Percentiles rank a stretch among this genome's conserved stretches.
These are phyloP conservation scores for Carcina quercana DNA, from an alignment of 2,888 invertebrate species.

Conservation along the genomic window DNA sequence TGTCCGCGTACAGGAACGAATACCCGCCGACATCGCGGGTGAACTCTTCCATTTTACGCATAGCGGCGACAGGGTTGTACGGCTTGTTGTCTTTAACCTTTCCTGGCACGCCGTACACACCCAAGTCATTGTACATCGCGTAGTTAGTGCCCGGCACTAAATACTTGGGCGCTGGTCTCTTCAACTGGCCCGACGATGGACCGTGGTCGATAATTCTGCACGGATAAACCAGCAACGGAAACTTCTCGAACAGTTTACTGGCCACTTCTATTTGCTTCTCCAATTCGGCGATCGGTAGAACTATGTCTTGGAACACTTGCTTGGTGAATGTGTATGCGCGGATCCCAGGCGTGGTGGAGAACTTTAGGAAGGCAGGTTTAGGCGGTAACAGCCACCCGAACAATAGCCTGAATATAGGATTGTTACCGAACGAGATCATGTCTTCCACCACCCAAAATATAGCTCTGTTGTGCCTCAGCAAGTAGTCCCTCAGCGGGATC, in stretches of 20 bases:
- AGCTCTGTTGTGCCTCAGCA: slow-evolving; percentile 78
- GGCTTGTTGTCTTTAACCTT: slow-evolving; percentile 73
- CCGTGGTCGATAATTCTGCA: slow-evolving; percentile 79
- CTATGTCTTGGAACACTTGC: slow-evolving; percentile 83
- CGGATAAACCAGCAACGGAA: slow-evolving; percentile 80
- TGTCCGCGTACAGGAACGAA: slow-evolving; percentile 81
- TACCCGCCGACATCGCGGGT: slow-evolving; percentile 79
- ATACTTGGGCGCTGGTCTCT: slow-evolving; percentile 70
- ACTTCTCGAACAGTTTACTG: slow-evolving; percentile 77
- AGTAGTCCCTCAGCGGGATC: slow-evolving; percentile 77
- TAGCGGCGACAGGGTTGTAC: slow-evolving; percentile 78
- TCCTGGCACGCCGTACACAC: slow-evolving; percentile 81
- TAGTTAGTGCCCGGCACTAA: slow-evolving; percentile 78
- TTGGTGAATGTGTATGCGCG: slow-evolving; percentile 80
- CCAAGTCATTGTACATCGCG: slow-evolving; percentile 82
- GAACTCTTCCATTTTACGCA: slow-evolving; percentile 82
- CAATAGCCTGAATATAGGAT: slow-evolving; percentile 73
- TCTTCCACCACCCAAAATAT: slow-evolving; percentile 84
- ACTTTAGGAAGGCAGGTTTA: slow-evolving; percentile 82
- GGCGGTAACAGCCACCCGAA: slow-evolving; percentile 82
- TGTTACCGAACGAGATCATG: slow-evolving; percentile 82
- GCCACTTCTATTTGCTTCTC: slow-evolving; percentile 77
- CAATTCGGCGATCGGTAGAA: slow-evolving; percentile 77
- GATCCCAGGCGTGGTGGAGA: slow-evolving; percentile 80
- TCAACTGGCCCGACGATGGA: slow-evolving; percentile 72